phyloP scores from a whole-genome alignment of 2,888 invertebrate genomes.

The Exephanes ischioxanthus region DNA sequence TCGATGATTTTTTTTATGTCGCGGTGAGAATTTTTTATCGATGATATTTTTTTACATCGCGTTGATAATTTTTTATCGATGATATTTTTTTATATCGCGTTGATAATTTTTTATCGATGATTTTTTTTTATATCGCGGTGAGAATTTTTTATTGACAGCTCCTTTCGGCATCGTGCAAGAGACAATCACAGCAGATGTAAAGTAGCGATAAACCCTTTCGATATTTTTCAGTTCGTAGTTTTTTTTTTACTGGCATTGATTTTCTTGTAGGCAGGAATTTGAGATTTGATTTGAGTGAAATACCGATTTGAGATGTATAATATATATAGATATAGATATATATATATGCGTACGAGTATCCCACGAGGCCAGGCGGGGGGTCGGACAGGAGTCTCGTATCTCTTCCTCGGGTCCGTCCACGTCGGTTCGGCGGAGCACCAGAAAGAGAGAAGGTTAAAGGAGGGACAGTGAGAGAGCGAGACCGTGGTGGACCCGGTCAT shows the following conservation, averaged over 20 bases:
- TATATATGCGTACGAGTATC: slow-evolving; percentile 48
- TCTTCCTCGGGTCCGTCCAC: slow-evolving; percentile 10
- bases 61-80: not conserved
- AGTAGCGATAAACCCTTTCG: not conserved
- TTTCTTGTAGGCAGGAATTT: slow-evolving; percentile 17
- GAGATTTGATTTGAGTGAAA: slow-evolving; percentile 60
- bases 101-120: not conserved
- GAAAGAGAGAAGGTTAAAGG: slow-evolving; percentile 1
- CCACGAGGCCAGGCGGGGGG: slow-evolving; percentile 75
- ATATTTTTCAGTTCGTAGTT: not conserved
- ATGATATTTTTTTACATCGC: too few relatives aligned
- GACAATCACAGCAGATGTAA: not conserved
- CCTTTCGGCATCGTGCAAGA: not conserved
- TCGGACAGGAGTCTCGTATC: slow-evolving; percentile 62
- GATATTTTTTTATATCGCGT: not conserved
- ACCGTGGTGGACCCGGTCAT: slow-evolving; percentile 57
- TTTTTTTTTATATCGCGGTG: not conserved
- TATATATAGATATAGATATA: not conserved
- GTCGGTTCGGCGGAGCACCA: slow-evolving; percentile 9
- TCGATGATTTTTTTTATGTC: not conserved
- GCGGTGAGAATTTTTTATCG: not conserved
- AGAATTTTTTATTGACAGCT: not conserved
- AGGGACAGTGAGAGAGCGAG: slow-evolving; percentile 6
- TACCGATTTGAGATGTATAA: slow-evolving; percentile 29
- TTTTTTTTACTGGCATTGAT: slow-evolving; percentile 4